Conservation (phyloP, 2,113 vertebrate species). For the Ancistrus triradiatus region DNA sequence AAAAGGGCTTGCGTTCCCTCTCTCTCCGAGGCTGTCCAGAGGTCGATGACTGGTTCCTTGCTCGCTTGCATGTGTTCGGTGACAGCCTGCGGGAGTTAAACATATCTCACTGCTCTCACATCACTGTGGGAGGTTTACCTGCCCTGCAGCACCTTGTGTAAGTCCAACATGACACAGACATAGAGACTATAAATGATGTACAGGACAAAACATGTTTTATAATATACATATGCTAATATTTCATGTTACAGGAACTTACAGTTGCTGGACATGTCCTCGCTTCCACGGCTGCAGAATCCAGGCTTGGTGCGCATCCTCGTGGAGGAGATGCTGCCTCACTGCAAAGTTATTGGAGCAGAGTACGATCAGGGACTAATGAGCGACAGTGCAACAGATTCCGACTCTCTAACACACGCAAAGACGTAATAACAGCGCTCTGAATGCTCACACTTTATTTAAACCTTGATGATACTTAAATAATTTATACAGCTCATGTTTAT, state of each 20-base stretch:
- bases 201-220: too few species aligned
- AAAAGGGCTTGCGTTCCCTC: constrained; percentile 64
- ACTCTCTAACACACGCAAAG: neutral
- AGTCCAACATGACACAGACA: neutral
- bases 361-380: constrained; percentile 54
- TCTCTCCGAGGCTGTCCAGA: constrained; percentile 70
- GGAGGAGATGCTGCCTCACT: constrained; percentile 83
- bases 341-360: constrained; percentile 66
- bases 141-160: constrained; percentile 79
- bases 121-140: constrained; percentile 75
- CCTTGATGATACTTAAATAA: too few species aligned
- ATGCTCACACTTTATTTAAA: neutral
- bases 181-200: neutral
- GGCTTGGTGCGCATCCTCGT: constrained; percentile 74
- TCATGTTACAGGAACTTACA: constrained; percentile 65
- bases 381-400: neutral
- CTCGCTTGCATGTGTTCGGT: constrained; percentile 66
- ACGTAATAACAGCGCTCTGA: constrained; percentile 3
- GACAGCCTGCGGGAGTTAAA: constrained; percentile 72
- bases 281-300: constrained; percentile 64
- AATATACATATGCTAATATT: too few species aligned
- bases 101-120: constrained; percentile 71
- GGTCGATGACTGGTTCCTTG: constrained; percentile 81
- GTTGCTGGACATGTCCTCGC: constrained; percentile 71
- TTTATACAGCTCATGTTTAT: too few species aligned